Conservation (phyloP, 2,888 invertebrate species). For the Pardosa pseudoannulata region DNA sequence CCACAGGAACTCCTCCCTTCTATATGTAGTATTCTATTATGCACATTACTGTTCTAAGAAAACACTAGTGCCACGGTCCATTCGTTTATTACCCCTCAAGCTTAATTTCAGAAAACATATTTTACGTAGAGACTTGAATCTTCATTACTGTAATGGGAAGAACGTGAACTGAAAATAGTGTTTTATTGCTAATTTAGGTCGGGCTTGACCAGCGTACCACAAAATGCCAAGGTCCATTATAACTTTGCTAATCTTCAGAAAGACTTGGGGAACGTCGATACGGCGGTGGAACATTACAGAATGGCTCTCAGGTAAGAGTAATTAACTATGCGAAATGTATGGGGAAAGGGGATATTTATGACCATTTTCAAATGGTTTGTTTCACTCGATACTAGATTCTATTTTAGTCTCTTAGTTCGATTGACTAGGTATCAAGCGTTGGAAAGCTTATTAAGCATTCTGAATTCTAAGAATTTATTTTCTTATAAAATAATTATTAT, state of each 20-base stretch:
- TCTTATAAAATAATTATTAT: no score
- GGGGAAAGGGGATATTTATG: neutral
- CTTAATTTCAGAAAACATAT: constrained; percentile 53
- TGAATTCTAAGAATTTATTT: no score
- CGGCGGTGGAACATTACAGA: constrained; percentile 87
- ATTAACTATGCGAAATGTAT: constrained; percentile 26
- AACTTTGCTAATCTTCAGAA: constrained; percentile 91
- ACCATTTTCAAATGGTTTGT: neutral
- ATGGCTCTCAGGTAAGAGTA: constrained; percentile 84
- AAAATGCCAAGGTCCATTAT: constrained; percentile 93
- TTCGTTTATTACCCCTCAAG: constrained; percentile 33
- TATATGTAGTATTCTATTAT: constrained; percentile 5
- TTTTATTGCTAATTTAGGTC: constrained; percentile 79
- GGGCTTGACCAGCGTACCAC: constrained; percentile 86
- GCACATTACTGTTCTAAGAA: constrained; percentile 54
- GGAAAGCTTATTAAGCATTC: no score
- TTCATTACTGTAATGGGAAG: constrained; percentile 63
- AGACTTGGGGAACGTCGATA: constrained; percentile 85
- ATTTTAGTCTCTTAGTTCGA: no score
- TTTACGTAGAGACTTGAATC: constrained; percentile 51
- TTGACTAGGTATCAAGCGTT: no score
- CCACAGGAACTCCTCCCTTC: no score
- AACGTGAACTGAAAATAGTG: constrained; percentile 55
- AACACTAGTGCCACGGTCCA: constrained; percentile 26
- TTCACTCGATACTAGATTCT: neutral